phyloP scores from a whole-genome alignment of 2,113 vertebrate species.

The Colaptes auratus region DNA sequence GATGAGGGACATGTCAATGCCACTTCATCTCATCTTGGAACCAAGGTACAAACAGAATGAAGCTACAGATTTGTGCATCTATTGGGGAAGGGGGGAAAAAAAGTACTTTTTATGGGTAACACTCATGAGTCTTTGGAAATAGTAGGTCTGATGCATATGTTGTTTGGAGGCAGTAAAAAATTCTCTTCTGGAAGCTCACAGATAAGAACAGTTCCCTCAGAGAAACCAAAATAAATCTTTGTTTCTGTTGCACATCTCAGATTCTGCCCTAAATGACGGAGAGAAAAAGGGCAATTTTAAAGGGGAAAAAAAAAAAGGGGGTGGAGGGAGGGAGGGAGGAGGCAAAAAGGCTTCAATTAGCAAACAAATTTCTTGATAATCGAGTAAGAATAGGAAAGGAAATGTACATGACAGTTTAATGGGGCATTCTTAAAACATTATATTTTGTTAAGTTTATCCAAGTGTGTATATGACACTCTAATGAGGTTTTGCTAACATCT shows the following conservation, averaged over 20 bases:
- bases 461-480: conserved; percentile 8
- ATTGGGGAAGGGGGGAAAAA: background rate
- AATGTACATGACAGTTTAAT: conserved; percentile 42
- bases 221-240: conserved; percentile 18
- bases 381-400: conserved; percentile 37
- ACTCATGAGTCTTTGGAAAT: background rate
- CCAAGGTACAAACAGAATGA: background rate
- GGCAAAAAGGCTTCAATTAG: conserved; percentile 24
- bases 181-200: background rate
- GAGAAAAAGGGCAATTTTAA: background rate
- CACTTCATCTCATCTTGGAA: background rate
- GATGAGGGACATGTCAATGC: background rate
- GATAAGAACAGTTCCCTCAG: background rate
- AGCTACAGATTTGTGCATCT: background rate
- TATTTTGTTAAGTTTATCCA: conserved; percentile 36
- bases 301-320: background rate
- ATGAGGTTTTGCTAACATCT: conserved; percentile 8
- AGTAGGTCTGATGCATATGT: background rate
- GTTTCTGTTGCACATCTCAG: background rate
- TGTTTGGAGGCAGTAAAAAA: background rate
- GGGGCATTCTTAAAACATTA: conserved; percentile 23
- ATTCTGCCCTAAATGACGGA: conserved; percentile 1
- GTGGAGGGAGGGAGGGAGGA: no score
- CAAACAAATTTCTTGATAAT: conserved; percentile 48
- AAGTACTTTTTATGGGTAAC: background rate